Conservation (phyloP, 2,888 invertebrate genomes). For the Ophraella communa region DNA sequence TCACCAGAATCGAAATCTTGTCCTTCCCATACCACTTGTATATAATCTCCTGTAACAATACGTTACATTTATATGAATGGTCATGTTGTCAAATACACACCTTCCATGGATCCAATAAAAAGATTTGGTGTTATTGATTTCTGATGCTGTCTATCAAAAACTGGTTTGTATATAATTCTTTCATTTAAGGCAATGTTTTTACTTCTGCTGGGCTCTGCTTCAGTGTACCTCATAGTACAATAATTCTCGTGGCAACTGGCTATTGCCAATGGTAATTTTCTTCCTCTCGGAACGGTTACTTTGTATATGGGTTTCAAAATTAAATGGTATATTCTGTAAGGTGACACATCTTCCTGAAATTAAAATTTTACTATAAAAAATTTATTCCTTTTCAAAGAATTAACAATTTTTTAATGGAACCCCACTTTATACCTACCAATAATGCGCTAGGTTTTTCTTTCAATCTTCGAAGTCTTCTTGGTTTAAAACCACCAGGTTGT, state of each 20-base stretch:
- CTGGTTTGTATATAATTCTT: slow-evolving; percentile 40
- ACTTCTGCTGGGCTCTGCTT: slow-evolving; percentile 24
- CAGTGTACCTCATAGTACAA: slow-evolving; percentile 37
- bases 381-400: too few species aligned
- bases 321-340: slow-evolving; percentile 66
- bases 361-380: too few species aligned
- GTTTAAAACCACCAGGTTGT: slow-evolving; percentile 51
- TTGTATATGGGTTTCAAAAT: slow-evolving; percentile 70
- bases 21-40: slow-evolving; percentile 70
- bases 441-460: slow-evolving; percentile 66
- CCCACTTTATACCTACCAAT: too few species aligned
- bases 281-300: slow-evolving; percentile 60
- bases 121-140: slow-evolving; percentile 27
- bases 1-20: slow-evolving; percentile 70
- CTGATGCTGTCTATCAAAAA: slow-evolving; percentile 21
- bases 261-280: slow-evolving; percentile 43
- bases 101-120: slow-evolving; percentile 41
- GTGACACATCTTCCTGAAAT: slow-evolving; percentile 64
- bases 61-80: not conserved
- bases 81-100: slow-evolving; percentile 18
- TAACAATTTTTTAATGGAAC: too few species aligned
- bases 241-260: slow-evolving; percentile 33
- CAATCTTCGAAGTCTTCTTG: slow-evolving; percentile 59
- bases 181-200: slow-evolving; percentile 36
- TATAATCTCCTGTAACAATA: slow-evolving; percentile 47